Evolutionary conservation across 2,113 vertebrate genomes (phyloP), one percentile per base, ranked within the genome.

Genomic region (Anser brachyrhynchus): DNA sequence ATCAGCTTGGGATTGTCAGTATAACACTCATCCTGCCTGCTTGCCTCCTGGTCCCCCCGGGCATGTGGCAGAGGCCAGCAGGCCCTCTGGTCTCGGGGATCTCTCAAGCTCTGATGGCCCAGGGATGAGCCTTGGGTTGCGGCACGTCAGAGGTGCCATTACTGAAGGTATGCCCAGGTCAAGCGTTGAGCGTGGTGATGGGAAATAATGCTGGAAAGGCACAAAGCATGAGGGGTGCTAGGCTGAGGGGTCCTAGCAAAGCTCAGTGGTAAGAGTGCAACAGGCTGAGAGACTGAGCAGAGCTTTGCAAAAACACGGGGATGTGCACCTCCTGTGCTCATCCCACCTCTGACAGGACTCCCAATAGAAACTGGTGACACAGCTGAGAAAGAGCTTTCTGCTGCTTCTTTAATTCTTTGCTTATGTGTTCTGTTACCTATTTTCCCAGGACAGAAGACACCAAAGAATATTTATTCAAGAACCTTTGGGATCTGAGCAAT

Each of bases 301-400:
- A 3, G 9, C 49, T 4, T 3, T 2, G 25, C 49, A 5, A 4
- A 18, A 35, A 10, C 9, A 3, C 25, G 0, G 62, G 22, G 26
- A 8, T 11, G 1, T 28, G 19, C 13, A 23, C 46, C n/a, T 15
- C 31, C 31, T 4, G 3, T 1, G 19, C 31, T 6, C 37, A 8
- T 17, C 39, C 58, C 14, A 1, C 22, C 6, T 13, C 51, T 49
- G 10, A 33, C 26, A 6, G 39, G 12, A 10, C 21, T 26, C 39
- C 39, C 17, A 15, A 28, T 37, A 43, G 46, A 37, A 37, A 57
- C 8, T 12, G 31, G 12, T 6, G 21, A 13, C 10, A 20, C 35
- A 37, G 5, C 13, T 17, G 55, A 41, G 54, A 37, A 25, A 35
- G 46, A 6, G 3, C 31, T 44, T 44, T 6, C 11, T 2, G 1